These are phyloP conservation scores for Stercorarius parasiticus DNA, from an alignment of 2,113 vertebrate genomes.

Conservation along the genomic window DNA sequence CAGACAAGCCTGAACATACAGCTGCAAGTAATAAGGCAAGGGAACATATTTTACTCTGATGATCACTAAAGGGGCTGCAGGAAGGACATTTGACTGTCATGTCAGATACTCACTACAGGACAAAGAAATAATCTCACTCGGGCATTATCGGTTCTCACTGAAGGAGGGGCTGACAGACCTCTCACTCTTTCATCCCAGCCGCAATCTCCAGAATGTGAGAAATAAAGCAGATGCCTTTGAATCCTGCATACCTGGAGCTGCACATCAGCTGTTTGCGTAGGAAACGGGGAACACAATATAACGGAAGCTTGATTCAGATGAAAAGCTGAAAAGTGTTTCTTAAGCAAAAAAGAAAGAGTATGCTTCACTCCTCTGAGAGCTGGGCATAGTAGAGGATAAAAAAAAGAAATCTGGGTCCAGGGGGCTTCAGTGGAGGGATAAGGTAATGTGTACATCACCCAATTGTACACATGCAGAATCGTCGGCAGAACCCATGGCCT, in stretches of 20 bases:
- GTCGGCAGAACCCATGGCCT: accelerated
- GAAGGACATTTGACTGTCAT: not conserved
- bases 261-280: not conserved
- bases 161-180: not conserved
- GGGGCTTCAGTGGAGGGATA: not conserved
- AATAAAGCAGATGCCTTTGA: not conserved
- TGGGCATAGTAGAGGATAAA: not conserved
- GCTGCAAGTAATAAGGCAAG: not conserved
- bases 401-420: not conserved
- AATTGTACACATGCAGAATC: not conserved
- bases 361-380: not conserved
- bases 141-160: not conserved
- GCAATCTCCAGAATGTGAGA: not conserved
- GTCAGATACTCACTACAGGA: not conserved
- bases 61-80: not conserved
- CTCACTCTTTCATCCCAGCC: not conserved
- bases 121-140: not conserved
- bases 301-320: not conserved
- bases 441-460: accelerated
- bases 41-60: not conserved
- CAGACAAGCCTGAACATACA: not conserved
- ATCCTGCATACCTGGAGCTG: not conserved
- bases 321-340: not conserved
- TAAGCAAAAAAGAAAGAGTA: not conserved
- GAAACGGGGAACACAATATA: not conserved